Base-by-base conservation (phyloP, 1,140 invertebrate genomes). In the Drosophila asahinai region DNA sequence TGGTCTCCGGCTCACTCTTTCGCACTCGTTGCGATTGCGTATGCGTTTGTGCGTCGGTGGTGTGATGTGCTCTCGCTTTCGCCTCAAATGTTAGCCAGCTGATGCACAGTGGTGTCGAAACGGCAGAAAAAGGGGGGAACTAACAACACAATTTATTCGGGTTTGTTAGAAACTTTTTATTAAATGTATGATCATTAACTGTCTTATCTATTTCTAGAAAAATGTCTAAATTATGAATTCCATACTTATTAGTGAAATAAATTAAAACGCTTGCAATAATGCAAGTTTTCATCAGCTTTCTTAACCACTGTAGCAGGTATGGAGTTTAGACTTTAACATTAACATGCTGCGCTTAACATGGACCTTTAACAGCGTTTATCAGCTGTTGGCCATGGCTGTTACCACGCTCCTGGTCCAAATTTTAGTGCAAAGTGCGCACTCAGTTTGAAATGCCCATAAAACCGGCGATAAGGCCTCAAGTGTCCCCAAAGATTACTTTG, bases 311-410 rank as follows among this genome's bases (percentile, higher is more conserved):
- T 57, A 2, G 14, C 47, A 38, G 27, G 48, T 51, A 17, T 67
- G 73, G 42, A 77, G 73, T 77, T 77, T 77, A 77, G 54, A 77
- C 72, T 77, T 67, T 54, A 74, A 77, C 54, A 76, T 77, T 58
- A 76, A 66, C 62, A 65, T 66, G 14, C n/a, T 11, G n/a, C 40
- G 12, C 22, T 27, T 77, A 77, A 67, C 63, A 74, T 38, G 30
- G 38, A 40, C 40, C 22, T 47, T 14, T 77, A 77, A 67, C 47
- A 60, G 73, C 59, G 15, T 42, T 67, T 77, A 77, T 77, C 74
- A 77, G 62, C 73, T 77, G 61, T 77, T 77, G 42, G 9, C 33
- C 49, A 45, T 38, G 47, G 58, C 73, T 76, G 60, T 75, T 75
- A 75, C 59, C 57, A 65, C 27, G 38, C 49, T 51, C 22, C 30